phyloP scores from a whole-genome alignment of 1,140 invertebrate genomes.

The Tetramorium parvispinum region DNA sequence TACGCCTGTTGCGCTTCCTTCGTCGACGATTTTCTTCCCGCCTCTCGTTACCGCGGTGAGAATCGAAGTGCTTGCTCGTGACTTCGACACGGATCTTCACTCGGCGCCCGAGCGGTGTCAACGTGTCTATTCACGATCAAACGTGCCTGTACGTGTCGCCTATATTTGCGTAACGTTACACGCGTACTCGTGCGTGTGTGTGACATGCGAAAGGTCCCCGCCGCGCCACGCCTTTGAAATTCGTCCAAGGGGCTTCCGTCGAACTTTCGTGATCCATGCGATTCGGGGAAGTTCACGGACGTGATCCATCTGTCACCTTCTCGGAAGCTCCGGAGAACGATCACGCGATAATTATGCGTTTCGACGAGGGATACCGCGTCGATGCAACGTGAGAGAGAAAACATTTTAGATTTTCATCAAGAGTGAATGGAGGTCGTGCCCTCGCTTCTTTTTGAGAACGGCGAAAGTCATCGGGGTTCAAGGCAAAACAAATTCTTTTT shows the following conservation, averaged over 20 bases:
- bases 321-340: slow-evolving; percentile 3
- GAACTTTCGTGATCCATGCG: slow-evolving; percentile 28
- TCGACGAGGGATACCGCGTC: background rate
- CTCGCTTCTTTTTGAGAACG: background rate
- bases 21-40: slow-evolving; percentile 3
- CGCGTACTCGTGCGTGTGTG: slow-evolving; percentile 17
- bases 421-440: background rate
- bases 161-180: slow-evolving; percentile 11
- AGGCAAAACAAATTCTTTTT: background rate
- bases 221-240: slow-evolving; percentile 20
- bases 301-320: slow-evolving; percentile 15
- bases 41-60: slow-evolving; percentile 37
- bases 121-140: background rate
- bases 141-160: background rate
- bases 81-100: slow-evolving; percentile 4
- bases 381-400: slow-evolving; percentile 17
- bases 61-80: background rate
- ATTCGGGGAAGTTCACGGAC: background rate
- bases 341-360: slow-evolving; percentile 35
- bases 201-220: background rate
- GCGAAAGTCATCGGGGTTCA: background rate
- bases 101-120: background rate
- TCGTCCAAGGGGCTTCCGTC: background rate
- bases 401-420: background rate
- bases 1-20: slow-evolving; percentile 36